These are phyloP conservation scores for Chaetodon trifasciatus DNA, from an alignment of 2,797 vertebrate genomes.

Conservation along the genomic window DNA sequence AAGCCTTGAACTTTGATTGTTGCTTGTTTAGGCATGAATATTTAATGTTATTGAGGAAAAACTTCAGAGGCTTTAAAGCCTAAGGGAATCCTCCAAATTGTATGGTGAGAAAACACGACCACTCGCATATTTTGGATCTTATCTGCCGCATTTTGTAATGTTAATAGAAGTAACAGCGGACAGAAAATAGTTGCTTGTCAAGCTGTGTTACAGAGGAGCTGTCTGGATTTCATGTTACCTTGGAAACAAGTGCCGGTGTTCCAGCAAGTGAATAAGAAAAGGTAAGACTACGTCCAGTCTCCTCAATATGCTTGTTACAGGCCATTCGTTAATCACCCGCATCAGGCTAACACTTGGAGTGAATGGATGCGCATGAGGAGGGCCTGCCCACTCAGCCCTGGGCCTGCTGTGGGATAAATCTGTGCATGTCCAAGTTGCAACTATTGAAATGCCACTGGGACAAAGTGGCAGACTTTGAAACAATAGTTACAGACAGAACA, in stretches of 20 bases:
- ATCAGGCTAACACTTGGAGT: slow-evolving; percentile 48
- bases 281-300: slow-evolving; percentile 58
- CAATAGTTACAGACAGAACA: slow-evolving; percentile 47
- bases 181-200: slow-evolving; percentile 59
- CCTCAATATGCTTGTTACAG: slow-evolving; percentile 57
- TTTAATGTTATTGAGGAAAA: neutral
- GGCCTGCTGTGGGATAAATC: slow-evolving; percentile 40
- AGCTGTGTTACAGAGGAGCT: slow-evolving; percentile 47
- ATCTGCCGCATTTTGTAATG: slow-evolving; percentile 36
- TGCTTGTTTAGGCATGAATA: slow-evolving; percentile 17
- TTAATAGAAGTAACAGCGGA: slow-evolving; percentile 44
- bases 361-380: slow-evolving; percentile 48
- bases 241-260: slow-evolving; percentile 73
- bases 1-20: slow-evolving; percentile 13
- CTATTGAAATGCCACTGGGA: slow-evolving; percentile 38
- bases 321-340: slow-evolving; percentile 69
- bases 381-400: slow-evolving; percentile 17
- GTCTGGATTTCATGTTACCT: slow-evolving; percentile 74
- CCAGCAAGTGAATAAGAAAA: slow-evolving; percentile 61
- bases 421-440: neutral
- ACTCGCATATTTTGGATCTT: slow-evolving; percentile 29
- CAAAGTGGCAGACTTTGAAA: slow-evolving; percentile 52
- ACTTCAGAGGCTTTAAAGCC: neutral
- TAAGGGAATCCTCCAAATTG: neutral
- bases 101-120: neutral